These are phyloP conservation scores for Cydia splendana DNA, from an alignment of 1,140 invertebrate species.

Conservation along the genomic window DNA sequence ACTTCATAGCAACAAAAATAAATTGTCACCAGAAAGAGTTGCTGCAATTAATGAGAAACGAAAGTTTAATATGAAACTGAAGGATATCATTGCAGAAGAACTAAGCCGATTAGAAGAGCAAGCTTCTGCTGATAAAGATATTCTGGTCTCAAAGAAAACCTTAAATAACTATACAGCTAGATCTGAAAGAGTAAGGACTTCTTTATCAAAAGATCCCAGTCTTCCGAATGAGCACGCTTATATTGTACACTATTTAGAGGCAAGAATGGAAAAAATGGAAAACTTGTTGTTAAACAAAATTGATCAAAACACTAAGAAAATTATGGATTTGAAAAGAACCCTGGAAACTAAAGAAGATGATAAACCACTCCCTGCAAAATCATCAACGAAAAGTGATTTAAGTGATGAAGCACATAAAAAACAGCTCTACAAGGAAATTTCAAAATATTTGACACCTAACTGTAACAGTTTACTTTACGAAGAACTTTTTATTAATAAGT, in stretches of 20 bases:
- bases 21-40: constrained; percentile 57
- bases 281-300: constrained; percentile 63
- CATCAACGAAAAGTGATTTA: constrained; percentile 45
- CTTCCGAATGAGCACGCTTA: constrained; percentile 48
- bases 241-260: constrained; percentile 59
- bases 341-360: constrained; percentile 34
- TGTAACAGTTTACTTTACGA: constrained; percentile 66
- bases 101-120: constrained; percentile 52
- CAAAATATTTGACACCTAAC: constrained; percentile 61
- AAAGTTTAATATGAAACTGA: constrained; percentile 70
- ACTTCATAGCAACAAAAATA: constrained; percentile 39
- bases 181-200: constrained; percentile 35
- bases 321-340: constrained; percentile 54
- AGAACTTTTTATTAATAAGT: constrained; percentile 70
- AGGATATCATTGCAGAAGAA: constrained; percentile 60
- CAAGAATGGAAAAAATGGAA: constrained; percentile 66
- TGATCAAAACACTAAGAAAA: constrained; percentile 64
- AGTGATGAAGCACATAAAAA: constrained; percentile 59
- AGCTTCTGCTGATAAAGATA: constrained; percentile 32
- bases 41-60: constrained; percentile 68
- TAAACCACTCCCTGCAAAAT: constrained; percentile 40
- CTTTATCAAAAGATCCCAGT: constrained; percentile 40
- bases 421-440: constrained; percentile 64
- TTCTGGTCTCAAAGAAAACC: constrained; percentile 15
- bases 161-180: constrained; percentile 33